phyloP scores from a whole-genome alignment of 2,113 vertebrate species.

The Elephas maximus region DNA sequence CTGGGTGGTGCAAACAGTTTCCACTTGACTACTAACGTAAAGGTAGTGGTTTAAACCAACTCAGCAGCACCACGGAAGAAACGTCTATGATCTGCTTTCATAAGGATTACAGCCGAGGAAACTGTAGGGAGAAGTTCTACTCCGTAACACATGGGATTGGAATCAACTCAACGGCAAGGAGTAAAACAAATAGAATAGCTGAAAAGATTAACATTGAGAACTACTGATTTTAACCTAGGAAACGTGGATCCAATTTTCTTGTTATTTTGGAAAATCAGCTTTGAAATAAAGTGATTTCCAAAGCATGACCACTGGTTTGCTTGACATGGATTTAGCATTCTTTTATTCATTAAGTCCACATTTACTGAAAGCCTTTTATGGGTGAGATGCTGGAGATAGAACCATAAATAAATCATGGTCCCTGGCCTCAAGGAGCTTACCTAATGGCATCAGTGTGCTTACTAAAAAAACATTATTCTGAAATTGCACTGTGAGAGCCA shows the following conservation, averaged over 20 bases:
- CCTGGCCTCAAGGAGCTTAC: neutral
- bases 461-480: neutral
- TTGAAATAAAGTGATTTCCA: neutral
- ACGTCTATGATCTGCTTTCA: neutral
- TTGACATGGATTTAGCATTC: neutral
- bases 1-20: neutral
- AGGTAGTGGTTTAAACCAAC: neutral
- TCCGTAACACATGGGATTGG: neutral
- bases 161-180: neutral
- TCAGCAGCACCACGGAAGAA: neutral
- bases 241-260: neutral
- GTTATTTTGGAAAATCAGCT: constrained; percentile 11
- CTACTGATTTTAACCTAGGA: neutral
- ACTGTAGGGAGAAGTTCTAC: neutral
- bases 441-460: neutral
- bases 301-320: neutral
- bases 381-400: neutral
- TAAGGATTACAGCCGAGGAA: neutral
- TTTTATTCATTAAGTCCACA: neutral
- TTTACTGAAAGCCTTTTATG: constrained; percentile 32
- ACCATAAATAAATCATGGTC: neutral
- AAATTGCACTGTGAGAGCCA: neutral
- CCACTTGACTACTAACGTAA: neutral
- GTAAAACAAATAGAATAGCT: neutral
- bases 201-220: neutral